Evolutionary conservation across 1,140 invertebrate genomes (phyloP).

Genomic region (Drosophila grimshawi): DNA sequence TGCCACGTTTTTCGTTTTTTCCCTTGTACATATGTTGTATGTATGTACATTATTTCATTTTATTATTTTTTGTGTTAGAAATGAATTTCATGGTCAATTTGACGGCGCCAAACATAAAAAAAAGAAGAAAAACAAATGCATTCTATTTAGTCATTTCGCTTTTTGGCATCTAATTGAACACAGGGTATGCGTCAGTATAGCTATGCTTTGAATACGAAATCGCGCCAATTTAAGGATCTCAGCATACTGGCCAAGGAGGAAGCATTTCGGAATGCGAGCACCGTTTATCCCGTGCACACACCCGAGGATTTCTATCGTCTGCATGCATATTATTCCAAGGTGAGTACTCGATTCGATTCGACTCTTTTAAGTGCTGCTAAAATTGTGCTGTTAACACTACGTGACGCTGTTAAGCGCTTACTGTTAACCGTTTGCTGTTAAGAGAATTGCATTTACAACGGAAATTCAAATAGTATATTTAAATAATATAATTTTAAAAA

Average conservation of each 20-base stretch:
- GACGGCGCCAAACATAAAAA: slow-evolving; percentile 13
- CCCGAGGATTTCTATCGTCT: slow-evolving; percentile 89
- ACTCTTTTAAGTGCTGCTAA: background rate
- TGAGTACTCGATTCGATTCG: slow-evolving; percentile 70
- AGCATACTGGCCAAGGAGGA: slow-evolving; percentile 81
- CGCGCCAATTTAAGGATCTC: slow-evolving; percentile 86
- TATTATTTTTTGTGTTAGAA: background rate
- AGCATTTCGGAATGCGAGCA: slow-evolving; percentile 86
- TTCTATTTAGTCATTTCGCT: background rate
- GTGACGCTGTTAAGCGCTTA: background rate
- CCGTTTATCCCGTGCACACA: slow-evolving; percentile 88
- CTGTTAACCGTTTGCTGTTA: slow-evolving; percentile 1
- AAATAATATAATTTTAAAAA: too few species aligned
- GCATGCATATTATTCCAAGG: slow-evolving; percentile 89
- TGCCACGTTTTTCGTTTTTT: background rate
- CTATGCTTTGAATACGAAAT: slow-evolving; percentile 85
- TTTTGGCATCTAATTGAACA: slow-evolving; percentile 13
- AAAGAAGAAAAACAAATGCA: background rate
- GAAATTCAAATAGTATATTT: too few species aligned
- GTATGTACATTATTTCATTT: too few species aligned
- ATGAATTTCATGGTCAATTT: slow-evolving; percentile 36
- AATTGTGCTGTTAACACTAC: slow-evolving; percentile 1
- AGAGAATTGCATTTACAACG: background rate
- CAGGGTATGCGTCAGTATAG: slow-evolving; percentile 86
- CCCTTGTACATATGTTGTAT: too few species aligned